Percentiles rank a stretch among this genome's conserved stretches.
Conservation (phyloP, 2,888 invertebrate species). For the Strigamia maritima region DNA sequence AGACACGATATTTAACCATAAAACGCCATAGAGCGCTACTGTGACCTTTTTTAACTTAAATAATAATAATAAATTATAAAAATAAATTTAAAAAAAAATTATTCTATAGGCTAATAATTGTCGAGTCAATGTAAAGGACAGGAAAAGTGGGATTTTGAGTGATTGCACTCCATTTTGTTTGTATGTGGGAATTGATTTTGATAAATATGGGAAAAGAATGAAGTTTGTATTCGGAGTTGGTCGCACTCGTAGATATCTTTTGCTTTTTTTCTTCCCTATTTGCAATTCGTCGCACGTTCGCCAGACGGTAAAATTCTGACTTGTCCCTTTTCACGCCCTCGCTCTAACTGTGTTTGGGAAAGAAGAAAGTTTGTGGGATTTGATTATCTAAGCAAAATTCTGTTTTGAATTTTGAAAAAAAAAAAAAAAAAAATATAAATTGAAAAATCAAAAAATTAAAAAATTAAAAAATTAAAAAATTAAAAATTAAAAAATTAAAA, state of each 20-base stretch:
- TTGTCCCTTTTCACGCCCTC: constrained; percentile 6
- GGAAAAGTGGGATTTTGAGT: neutral
- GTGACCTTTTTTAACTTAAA: neutral
- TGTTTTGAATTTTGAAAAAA: too few relatives aligned
- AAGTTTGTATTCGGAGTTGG: neutral
- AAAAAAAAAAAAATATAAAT: too few relatives aligned
- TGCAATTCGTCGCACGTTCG: neutral
- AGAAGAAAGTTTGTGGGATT: neutral
- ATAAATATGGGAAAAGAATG: neutral
- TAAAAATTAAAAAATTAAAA: too few relatives aligned
- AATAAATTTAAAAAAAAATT: too few relatives aligned
- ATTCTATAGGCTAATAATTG: too few relatives aligned
- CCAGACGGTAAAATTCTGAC: neutral
- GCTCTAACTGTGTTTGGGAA: neutral
- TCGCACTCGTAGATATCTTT: neutral
- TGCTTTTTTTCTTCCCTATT: neutral
- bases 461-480: too few relatives aligned
- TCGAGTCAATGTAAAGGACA: neutral
- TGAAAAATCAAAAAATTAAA: too few relatives aligned
- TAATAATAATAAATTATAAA: too few relatives aligned
- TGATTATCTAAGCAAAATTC: neutral
- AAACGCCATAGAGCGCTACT: neutral
- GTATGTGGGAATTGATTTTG: neutral
- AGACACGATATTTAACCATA: neutral
- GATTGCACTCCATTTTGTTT: neutral